These are phyloP conservation scores for Rhyacophila brunnea DNA, from an alignment of 1,140 invertebrate species.

Conservation along the genomic window DNA sequence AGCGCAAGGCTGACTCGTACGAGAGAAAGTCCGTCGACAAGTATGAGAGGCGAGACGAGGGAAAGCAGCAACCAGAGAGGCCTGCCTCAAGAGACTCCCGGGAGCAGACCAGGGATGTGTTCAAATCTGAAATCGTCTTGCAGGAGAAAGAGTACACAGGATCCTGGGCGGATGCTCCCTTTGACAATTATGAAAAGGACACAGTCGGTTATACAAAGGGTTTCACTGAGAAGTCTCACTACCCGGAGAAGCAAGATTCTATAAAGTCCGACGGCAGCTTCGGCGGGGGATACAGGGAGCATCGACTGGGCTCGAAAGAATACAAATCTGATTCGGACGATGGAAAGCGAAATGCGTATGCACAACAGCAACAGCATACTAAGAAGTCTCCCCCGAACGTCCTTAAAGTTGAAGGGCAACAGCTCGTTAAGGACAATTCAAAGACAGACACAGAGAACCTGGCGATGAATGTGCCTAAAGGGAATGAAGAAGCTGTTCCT, in stretches of 20 bases:
- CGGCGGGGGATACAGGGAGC: constrained; percentile 17
- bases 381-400: constrained; percentile 13
- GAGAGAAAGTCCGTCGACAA: constrained; percentile 28
- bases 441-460: constrained; percentile 1
- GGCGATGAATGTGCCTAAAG: background rate
- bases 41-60: constrained; percentile 29
- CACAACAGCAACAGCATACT: constrained; percentile 8
- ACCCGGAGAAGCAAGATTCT: constrained; percentile 20
- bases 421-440: constrained; percentile 6
- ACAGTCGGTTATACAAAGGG: constrained; percentile 5
- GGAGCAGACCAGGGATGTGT: constrained; percentile 49
- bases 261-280: constrained; percentile 19
- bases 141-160: constrained; percentile 21
- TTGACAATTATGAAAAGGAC: constrained; percentile 41
- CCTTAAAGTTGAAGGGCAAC: constrained; percentile 15
- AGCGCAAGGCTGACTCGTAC: constrained; percentile 22
- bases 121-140: constrained; percentile 20
- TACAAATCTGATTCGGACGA: constrained; percentile 34
- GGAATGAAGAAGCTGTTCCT: background rate
- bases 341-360: constrained; percentile 15
- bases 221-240: constrained; percentile 18
- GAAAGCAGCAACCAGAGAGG: constrained; percentile 51
- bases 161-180: constrained; percentile 47
- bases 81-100: constrained; percentile 57
- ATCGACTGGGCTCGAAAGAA: constrained; percentile 18